Percentiles rank a stretch among this genome's conserved stretches.
These are phyloP conservation scores for Morphnarchus princeps DNA, from an alignment of 2,113 vertebrate species.

Conservation along the genomic window DNA sequence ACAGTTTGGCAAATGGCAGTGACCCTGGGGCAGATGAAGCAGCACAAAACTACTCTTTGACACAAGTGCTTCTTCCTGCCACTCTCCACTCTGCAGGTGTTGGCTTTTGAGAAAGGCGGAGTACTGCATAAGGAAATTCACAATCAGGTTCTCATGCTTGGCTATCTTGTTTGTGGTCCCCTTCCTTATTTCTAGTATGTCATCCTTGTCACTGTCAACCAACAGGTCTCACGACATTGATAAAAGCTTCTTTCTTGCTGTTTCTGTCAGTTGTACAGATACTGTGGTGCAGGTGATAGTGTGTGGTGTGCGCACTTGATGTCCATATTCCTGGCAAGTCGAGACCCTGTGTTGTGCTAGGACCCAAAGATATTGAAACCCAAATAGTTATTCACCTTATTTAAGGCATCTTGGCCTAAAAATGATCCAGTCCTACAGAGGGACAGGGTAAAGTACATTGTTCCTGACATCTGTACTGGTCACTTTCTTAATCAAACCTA, in stretches of 20 bases:
- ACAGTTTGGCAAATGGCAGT: not conserved
- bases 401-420: not conserved
- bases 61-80: not conserved
- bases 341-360: not conserved
- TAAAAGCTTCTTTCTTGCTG: not conserved
- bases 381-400: not conserved
- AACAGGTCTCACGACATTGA: not conserved
- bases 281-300: not conserved
- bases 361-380: not conserved
- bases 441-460: not conserved
- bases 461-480: not conserved
- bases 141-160: fast-evolving
- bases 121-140: not conserved
- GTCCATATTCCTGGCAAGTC: not conserved
- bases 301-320: not conserved
- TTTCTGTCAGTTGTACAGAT: not conserved
- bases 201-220: not conserved
- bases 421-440: not conserved
- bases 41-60: not conserved
- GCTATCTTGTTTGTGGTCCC: not conserved
- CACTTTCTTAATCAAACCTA: not conserved
- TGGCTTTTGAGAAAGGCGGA: not conserved
- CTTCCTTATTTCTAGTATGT: not conserved
- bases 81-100: not conserved
- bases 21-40: not conserved